Conservation (phyloP, 2,888 invertebrate genomes). For the Busseola fusca region DNA sequence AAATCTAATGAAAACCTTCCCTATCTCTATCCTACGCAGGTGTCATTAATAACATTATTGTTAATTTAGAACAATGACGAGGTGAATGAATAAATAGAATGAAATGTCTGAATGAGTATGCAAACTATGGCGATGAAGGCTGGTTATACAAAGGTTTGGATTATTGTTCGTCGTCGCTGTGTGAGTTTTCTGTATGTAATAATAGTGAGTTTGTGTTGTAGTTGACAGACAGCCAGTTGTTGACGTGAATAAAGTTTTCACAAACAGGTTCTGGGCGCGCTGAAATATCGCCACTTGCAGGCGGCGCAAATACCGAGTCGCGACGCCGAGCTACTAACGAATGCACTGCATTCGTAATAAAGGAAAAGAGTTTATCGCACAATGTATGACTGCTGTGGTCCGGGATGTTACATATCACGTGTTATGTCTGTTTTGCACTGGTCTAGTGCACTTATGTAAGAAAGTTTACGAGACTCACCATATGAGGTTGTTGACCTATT, state of each 20-base stretch:
- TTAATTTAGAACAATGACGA: conserved; percentile 39
- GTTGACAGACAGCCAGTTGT: conserved; percentile 77
- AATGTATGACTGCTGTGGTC: conserved; percentile 60
- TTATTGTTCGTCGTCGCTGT: conserved; percentile 59
- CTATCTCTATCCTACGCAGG: conserved; percentile 32
- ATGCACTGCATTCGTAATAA: conserved; percentile 66
- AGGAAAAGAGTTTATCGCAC: conserved; percentile 67
- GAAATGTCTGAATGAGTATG: conserved; percentile 57
- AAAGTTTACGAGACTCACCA: conserved; percentile 22
- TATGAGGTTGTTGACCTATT: conserved; percentile 15
- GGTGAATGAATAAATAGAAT: conserved; percentile 43
- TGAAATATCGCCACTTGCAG: conserved; percentile 84
- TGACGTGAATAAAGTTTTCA: conserved; percentile 82
- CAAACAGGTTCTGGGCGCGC: conserved; percentile 73
- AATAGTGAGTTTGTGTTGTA: conserved; percentile 67
- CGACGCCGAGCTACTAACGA: conserved; percentile 69
- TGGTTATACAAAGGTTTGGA: conserved; percentile 59
- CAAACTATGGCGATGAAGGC: conserved; percentile 58
- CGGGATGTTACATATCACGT: conserved; percentile 42
- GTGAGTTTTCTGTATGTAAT: conserved; percentile 67
- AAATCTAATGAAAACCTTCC: conserved; percentile 43
- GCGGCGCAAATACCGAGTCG: conserved; percentile 72
- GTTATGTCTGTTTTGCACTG: conserved; percentile 36
- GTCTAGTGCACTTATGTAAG: conserved; percentile 25
- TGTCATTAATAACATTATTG: conserved; percentile 53